Evolutionary conservation across 2,113 vertebrate genomes (phyloP).

Genomic region (Protomyctophum bolini): DNA sequence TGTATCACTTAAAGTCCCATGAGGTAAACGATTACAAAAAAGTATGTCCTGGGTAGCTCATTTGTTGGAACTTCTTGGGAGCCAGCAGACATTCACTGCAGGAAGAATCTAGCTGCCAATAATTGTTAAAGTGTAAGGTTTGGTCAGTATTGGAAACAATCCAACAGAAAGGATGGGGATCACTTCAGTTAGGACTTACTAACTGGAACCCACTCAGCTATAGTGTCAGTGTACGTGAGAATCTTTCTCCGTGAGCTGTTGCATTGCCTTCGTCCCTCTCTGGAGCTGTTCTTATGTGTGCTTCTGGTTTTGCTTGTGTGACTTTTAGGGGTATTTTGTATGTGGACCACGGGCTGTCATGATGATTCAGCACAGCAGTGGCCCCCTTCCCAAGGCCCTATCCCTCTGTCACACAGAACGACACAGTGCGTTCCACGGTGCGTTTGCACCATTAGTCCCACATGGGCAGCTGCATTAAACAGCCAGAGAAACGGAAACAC

Average conservation of each 20-base stretch:
- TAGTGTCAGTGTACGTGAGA: conserved; percentile 1
- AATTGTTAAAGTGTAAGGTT: neutral
- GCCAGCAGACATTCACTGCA: neutral
- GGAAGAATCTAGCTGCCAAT: neutral
- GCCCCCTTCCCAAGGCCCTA: conserved; percentile 43
- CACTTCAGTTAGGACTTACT: too few species aligned
- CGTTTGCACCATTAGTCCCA: conserved; percentile 61
- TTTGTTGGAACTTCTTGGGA: too few species aligned
- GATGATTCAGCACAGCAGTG: conserved; percentile 64
- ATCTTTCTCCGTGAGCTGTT: conserved; percentile 16
- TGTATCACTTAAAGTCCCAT: neutral
- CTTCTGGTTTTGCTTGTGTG: conserved; percentile 20
- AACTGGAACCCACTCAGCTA: too few species aligned
- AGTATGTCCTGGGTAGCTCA: neutral
- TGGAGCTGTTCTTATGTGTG: conserved; percentile 21
- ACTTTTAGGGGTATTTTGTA: conserved; percentile 41
- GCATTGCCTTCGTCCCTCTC: conserved; percentile 11
- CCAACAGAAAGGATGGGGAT: too few species aligned
- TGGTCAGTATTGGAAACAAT: too few species aligned
- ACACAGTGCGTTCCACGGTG: conserved; percentile 46
- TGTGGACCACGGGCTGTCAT: conserved; percentile 44
- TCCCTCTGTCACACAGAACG: conserved; percentile 38
- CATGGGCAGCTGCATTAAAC: conserved; percentile 51
- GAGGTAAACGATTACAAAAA: neutral
- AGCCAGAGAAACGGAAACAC: neutral